phyloP scores from a whole-genome alignment of 1,140 invertebrate species.

The Orchestia grillus region DNA sequence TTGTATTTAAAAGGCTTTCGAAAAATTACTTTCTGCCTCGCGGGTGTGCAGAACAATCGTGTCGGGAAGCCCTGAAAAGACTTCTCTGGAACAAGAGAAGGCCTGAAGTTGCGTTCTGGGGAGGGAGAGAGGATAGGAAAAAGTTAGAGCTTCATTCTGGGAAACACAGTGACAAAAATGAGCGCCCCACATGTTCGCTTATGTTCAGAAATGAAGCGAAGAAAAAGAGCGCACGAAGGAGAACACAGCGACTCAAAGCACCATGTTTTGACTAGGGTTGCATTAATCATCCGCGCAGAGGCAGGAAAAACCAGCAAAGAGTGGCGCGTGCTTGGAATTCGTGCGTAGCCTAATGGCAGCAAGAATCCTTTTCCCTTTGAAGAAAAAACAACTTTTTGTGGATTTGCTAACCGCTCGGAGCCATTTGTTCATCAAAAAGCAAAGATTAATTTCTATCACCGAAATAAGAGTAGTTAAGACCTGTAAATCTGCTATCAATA shows the following conservation, averaged over 20 bases:
- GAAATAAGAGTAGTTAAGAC: neutral
- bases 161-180: neutral
- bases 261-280: conserved; percentile 25
- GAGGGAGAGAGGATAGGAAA: neutral
- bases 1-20: neutral
- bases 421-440: neutral
- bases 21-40: neutral
- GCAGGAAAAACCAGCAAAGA: neutral
- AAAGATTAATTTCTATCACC: neutral
- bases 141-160: neutral
- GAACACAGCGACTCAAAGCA: conserved; percentile 19
- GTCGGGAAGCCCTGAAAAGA: too few relatives aligned
- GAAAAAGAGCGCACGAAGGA: neutral
- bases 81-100: neutral
- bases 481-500: neutral
- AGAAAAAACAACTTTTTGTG: neutral
- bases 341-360: neutral
- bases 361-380: neutral
- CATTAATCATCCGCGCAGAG: conserved; percentile 18
- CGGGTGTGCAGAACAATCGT: neutral
- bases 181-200: conserved; percentile 15
- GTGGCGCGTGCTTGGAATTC: neutral
- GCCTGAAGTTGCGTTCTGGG: neutral
- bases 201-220: conserved; percentile 24
- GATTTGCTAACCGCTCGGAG: neutral